These are phyloP conservation scores for Cancer borealis DNA, from an alignment of 2,888 invertebrate species.

Conservation along the genomic window DNA sequence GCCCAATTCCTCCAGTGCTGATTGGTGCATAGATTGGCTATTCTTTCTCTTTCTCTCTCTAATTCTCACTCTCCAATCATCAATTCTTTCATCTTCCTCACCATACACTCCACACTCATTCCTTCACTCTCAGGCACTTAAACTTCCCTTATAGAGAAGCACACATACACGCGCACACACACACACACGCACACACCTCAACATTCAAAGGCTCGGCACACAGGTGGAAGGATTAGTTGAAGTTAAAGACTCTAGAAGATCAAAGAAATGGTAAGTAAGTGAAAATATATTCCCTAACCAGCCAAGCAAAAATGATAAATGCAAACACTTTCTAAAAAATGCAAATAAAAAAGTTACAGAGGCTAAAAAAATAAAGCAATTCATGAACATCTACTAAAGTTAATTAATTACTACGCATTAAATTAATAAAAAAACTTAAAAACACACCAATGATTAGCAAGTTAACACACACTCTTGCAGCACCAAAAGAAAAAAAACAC, in stretches of 20 bases:
- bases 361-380: not conserved
- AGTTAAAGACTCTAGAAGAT: not conserved
- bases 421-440: not conserved
- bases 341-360: not conserved
- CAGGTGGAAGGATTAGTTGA: not conserved
- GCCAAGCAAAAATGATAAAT: not conserved
- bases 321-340: not conserved
- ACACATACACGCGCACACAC: not conserved
- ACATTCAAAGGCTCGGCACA: not conserved
- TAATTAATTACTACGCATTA: not conserved
- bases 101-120: not conserved
- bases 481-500: not conserved
- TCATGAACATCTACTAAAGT: not conserved
- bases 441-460: not conserved
- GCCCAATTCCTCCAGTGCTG: not conserved
- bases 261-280: not conserved
- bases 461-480: not conserved
- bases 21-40: not conserved
- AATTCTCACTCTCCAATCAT: not conserved
- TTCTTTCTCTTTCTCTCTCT: constrained; percentile 25
- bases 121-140: not conserved
- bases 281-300: not conserved
- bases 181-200: not conserved
- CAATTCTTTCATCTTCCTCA: not conserved
- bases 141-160: not conserved